Evolutionary conservation across 2,888 invertebrate genomes (phyloP).

Genomic region (Lasioglossum leucozonium): DNA sequence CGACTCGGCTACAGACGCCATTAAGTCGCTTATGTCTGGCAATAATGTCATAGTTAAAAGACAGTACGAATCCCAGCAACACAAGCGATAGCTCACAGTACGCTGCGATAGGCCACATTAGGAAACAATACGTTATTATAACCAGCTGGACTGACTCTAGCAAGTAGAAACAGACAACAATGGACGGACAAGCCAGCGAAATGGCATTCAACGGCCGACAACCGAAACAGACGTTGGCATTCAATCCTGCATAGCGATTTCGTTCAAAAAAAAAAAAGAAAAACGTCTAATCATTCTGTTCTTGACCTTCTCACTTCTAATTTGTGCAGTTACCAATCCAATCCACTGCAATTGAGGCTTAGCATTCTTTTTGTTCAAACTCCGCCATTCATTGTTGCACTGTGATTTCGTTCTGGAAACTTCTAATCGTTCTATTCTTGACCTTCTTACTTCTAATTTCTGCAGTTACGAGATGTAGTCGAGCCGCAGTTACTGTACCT

Average conservation of each 20-base stretch:
- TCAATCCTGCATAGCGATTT: not conserved
- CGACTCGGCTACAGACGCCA: not conserved
- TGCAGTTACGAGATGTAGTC: not conserved
- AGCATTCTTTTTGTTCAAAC: no score
- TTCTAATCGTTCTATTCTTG: no score
- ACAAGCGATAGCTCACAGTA: not conserved
- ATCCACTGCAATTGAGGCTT: not conserved
- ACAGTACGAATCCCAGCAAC: not conserved
- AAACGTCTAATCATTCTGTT: not conserved
- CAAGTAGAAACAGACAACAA: constrained; percentile 6
- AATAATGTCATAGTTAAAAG: not conserved
- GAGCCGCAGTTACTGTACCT: not conserved
- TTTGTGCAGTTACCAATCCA: not conserved
- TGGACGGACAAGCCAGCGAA: not conserved
- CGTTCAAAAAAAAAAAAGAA: not conserved
- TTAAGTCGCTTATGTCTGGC: not conserved
- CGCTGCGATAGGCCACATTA: not conserved
- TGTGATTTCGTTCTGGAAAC: not conserved
- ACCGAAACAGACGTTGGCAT: not conserved
- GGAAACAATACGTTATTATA: constrained; percentile 4
- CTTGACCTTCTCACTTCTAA: not conserved
- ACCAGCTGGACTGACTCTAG: not conserved
- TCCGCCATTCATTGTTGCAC: not conserved
- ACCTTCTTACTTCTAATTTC: not conserved
- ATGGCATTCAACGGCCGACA: not conserved